phyloP scores from a whole-genome alignment of 2,113 vertebrate genomes.

The Athene noctua region DNA sequence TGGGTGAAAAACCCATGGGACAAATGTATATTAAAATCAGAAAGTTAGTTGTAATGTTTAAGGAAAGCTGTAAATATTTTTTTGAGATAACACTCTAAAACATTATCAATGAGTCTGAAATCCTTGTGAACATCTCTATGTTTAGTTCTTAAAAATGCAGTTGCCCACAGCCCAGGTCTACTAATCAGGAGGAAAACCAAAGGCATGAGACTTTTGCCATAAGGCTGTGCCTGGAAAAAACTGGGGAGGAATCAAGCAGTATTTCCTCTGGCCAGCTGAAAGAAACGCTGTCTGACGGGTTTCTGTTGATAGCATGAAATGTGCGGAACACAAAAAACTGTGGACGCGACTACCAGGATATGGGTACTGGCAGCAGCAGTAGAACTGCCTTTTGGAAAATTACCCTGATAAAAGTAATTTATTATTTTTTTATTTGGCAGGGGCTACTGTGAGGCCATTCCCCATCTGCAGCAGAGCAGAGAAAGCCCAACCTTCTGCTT shows the following conservation, averaged over 20 bases:
- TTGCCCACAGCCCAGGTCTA: not conserved
- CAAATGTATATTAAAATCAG: conserved; percentile 71
- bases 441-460: not conserved
- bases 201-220: not conserved
- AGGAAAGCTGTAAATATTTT: conserved; percentile 63
- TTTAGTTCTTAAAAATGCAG: conserved; percentile 39
- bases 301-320: not conserved
- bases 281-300: not conserved
- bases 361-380: not conserved
- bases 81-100: conserved; percentile 64
- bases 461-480: not conserved
- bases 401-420: not conserved
- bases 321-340: not conserved
- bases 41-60: conserved; percentile 64
- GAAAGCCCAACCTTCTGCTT: not conserved
- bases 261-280: not conserved
- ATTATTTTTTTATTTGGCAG: not conserved
- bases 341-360: accelerated
- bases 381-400: not conserved
- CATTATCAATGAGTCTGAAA: conserved; percentile 64
- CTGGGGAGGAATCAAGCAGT: not conserved
- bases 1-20: conserved; percentile 76
- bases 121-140: conserved; percentile 19
- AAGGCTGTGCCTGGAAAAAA: not conserved
- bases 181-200: not conserved